Conservation (phyloP, 2,888 invertebrate species). For the Chrysina gloriosa region DNA sequence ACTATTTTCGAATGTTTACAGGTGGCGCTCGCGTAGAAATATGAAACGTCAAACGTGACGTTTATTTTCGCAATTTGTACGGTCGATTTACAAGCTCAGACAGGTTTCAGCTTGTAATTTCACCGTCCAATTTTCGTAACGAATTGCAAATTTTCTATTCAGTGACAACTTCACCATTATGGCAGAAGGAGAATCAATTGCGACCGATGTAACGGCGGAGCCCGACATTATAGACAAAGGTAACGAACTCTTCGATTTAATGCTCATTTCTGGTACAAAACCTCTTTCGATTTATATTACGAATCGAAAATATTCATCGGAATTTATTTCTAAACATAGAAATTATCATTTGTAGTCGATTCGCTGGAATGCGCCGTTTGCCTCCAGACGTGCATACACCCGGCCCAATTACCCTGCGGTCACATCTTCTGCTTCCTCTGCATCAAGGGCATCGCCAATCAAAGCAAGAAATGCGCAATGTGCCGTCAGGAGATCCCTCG, state of each 20-base stretch:
- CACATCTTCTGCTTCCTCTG: slow-evolving; percentile 97
- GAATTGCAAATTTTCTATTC: neutral
- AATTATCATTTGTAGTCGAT: slow-evolving; percentile 43
- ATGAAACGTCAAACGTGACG: too few species aligned
- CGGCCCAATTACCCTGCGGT: slow-evolving; percentile 92
- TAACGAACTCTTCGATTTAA: slow-evolving; percentile 24
- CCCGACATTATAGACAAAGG: slow-evolving; percentile 45
- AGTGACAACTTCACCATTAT: slow-evolving; percentile 18
- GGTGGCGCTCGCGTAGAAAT: too few species aligned
- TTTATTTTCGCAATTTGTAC: too few species aligned
- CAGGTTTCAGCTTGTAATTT: neutral
- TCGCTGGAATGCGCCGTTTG: slow-evolving; percentile 89
- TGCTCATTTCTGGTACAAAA: too few species aligned
- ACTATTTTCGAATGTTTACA: too few species aligned
- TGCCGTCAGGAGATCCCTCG: slow-evolving; percentile 91
- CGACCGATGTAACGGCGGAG: slow-evolving; percentile 31
- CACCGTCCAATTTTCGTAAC: neutral
- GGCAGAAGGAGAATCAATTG: slow-evolving; percentile 48
- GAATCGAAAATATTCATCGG: neutral
- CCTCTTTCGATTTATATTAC: too few species aligned
- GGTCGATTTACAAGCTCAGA: neutral
- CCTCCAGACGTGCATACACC: slow-evolving; percentile 89
- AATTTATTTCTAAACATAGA: neutral
- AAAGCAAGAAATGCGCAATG: slow-evolving; percentile 91
- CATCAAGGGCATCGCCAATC: slow-evolving; percentile 91